A percentile compares a stretch with the other conserved stretches of the same genome.
phyloP scores from a whole-genome alignment of 2,113 vertebrate species.

The Leuciscus idus region DNA sequence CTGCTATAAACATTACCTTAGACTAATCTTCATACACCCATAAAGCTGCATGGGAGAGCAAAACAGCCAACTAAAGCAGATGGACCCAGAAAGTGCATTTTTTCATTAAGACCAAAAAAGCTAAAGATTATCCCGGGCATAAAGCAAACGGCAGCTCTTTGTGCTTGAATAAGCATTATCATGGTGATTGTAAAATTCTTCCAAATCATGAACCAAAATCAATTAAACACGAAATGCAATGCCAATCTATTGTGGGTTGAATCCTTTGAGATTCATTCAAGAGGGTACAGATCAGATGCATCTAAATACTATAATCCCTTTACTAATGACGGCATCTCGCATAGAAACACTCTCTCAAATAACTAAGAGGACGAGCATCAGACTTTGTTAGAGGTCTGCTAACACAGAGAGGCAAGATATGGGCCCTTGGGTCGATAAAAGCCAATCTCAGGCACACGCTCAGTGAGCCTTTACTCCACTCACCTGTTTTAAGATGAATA shows the following conservation, averaged over 20 bases:
- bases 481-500: slow-evolving; percentile 23
- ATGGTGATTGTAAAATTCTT: slow-evolving; percentile 46
- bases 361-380: slow-evolving; percentile 12
- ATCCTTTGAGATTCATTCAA: slow-evolving; percentile 16
- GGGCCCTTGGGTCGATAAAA: slow-evolving; percentile 18
- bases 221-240: slow-evolving; percentile 34
- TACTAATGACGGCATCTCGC: background rate
- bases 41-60: slow-evolving; percentile 20
- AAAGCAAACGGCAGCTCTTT: slow-evolving; percentile 18
- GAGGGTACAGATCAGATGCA: background rate
- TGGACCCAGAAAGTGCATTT: background rate
- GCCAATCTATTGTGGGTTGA: background rate
- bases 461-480: slow-evolving; percentile 30
- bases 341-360: background rate
- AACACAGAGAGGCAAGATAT: background rate
- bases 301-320: background rate
- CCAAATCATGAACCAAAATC: slow-evolving; percentile 31
- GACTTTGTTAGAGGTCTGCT: background rate
- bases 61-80: slow-evolving; percentile 29
- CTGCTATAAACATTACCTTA: slow-evolving; percentile 3
- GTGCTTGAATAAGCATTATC: slow-evolving; percentile 41
- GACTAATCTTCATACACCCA: background rate
- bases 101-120: slow-evolving; percentile 5
- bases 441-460: slow-evolving; percentile 31
- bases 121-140: slow-evolving; percentile 7